These are phyloP conservation scores for Plumapathes pennacea DNA, from an alignment of 92 coral and sea anemone genomes.

Conservation along the genomic window DNA sequence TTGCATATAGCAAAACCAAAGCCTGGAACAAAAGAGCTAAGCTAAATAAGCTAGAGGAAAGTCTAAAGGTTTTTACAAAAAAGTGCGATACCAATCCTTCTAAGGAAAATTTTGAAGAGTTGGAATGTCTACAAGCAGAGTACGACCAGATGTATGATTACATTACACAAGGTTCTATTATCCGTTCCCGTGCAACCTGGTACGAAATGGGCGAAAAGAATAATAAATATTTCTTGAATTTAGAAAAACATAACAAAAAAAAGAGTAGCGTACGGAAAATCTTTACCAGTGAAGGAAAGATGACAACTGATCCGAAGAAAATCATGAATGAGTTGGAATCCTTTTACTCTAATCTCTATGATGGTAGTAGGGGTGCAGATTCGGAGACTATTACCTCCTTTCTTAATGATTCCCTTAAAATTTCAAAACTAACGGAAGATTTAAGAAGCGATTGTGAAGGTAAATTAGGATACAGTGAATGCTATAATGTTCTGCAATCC, in stretches of 20 bases:
- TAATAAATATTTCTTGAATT: constrained; percentile 7
- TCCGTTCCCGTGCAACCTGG: not conserved
- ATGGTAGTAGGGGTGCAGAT: not conserved
- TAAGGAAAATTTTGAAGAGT: constrained; percentile 10
- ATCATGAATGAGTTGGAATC: constrained; percentile 10
- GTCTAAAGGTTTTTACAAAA: too few species aligned
- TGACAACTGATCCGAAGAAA: constrained; percentile 13
- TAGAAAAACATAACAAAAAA: constrained; percentile 6
- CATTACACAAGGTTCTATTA: not conserved
- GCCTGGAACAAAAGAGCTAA: not conserved
- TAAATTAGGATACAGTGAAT: constrained; percentile 11
- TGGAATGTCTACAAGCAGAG: constrained; percentile 5
- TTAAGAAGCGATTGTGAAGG: constrained; percentile 20
- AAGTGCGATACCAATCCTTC: constrained; percentile 12
- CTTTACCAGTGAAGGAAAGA: not conserved
- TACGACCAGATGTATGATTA: constrained; percentile 1
- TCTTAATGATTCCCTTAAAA: constrained; percentile 6
- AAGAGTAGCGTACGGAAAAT: constrained; percentile 10
- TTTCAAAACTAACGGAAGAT: constrained; percentile 13
- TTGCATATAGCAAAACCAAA: constrained; percentile 1
- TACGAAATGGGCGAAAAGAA: constrained; percentile 8
- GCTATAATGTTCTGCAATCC: constrained; percentile 15
- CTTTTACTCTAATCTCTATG: not conserved
- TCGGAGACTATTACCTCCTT: constrained; percentile 17
- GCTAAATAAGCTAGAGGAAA: not conserved